phyloP scores from a whole-genome alignment of 2,797 vertebrate species.

The Periophthalmus magnuspinnatus region DNA sequence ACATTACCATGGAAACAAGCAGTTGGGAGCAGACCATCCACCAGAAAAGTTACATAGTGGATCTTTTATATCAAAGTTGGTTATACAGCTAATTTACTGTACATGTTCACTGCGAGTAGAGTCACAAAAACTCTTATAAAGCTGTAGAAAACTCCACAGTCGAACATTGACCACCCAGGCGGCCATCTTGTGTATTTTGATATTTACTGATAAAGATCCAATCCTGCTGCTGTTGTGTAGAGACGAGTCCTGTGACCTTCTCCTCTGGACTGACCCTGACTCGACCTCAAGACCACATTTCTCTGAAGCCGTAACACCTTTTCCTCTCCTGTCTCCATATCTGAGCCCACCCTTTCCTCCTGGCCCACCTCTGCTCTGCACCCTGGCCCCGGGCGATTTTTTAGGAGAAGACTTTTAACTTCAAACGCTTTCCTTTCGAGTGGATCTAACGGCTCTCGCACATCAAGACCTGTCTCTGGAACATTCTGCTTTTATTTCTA shows the following conservation, averaged over 20 bases:
- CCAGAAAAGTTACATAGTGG: too few species aligned
- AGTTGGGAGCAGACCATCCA: too few species aligned
- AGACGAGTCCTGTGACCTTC: slow-evolving; percentile 13
- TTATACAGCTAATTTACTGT: too few species aligned
- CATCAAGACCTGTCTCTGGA: slow-evolving; percentile 22
- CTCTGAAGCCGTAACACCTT: slow-evolving; percentile 25
- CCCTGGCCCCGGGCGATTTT: slow-evolving; percentile 6
- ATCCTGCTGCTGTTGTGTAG: slow-evolving; percentile 1
- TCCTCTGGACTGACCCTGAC: slow-evolving; percentile 38
- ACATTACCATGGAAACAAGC: too few species aligned
- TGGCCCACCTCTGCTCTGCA: slow-evolving; percentile 23
- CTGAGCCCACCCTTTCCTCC: background rate
- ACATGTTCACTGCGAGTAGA: too few species aligned
- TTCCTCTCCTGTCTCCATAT: slow-evolving; percentile 17
- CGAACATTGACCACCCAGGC: too few species aligned
- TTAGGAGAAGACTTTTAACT: slow-evolving; percentile 19
- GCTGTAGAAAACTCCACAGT: too few species aligned
- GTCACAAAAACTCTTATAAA: too few species aligned
- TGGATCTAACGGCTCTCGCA: slow-evolving; percentile 25
- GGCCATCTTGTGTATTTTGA: slow-evolving; percentile 3
- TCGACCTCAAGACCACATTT: slow-evolving; percentile 45
- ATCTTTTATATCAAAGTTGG: too few species aligned
- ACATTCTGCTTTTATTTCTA: slow-evolving; percentile 19
- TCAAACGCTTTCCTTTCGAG: slow-evolving; percentile 33
- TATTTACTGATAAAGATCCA: slow-evolving; percentile 19